These are phyloP conservation scores for Agrenia bidenticulata DNA, from an alignment of 2,888 invertebrate genomes.

Conservation along the genomic window DNA sequence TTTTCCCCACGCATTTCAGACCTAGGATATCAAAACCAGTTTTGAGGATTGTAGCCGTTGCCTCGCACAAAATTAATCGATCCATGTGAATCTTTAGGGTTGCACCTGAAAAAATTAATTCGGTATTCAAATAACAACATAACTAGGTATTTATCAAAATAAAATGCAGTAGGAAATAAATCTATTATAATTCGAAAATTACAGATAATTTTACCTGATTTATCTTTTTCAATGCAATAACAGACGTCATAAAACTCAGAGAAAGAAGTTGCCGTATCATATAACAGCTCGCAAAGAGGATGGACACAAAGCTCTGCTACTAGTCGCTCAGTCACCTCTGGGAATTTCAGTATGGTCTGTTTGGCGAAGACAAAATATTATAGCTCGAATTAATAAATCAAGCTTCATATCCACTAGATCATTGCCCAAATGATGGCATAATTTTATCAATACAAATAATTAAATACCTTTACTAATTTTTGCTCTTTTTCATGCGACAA, in stretches of 20 bases:
- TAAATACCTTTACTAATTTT: constrained; percentile 78
- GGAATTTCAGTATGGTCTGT: constrained; percentile 72
- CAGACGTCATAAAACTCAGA: constrained; percentile 97
- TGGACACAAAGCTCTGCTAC: constrained; percentile 80
- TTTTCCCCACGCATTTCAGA: constrained; percentile 84
- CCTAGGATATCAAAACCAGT: constrained; percentile 89
- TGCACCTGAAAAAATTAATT: constrained; percentile 66
- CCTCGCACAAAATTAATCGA: constrained; percentile 87
- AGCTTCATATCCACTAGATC: too few relatives aligned
- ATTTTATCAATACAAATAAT: not conserved
- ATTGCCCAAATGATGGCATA: too few relatives aligned
- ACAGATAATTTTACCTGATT: constrained; percentile 57
- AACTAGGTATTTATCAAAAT: too few relatives aligned
- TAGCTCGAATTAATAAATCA: not conserved
- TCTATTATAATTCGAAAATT: too few relatives aligned
- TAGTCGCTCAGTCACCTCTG: constrained; percentile 81
- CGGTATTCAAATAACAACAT: too few relatives aligned
- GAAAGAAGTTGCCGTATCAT: constrained; percentile 88
- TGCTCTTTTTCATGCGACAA: constrained; percentile 89
- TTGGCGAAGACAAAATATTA: constrained; percentile 33
- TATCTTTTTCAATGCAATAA: constrained; percentile 93
- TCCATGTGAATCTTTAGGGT: constrained; percentile 80
- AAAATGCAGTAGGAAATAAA: too few relatives aligned
- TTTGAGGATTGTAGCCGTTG: constrained; percentile 81
- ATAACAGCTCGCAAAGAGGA: constrained; percentile 90